Conservation (phyloP, 2,797 vertebrate species). For the Enteromius argenteus region DNA sequence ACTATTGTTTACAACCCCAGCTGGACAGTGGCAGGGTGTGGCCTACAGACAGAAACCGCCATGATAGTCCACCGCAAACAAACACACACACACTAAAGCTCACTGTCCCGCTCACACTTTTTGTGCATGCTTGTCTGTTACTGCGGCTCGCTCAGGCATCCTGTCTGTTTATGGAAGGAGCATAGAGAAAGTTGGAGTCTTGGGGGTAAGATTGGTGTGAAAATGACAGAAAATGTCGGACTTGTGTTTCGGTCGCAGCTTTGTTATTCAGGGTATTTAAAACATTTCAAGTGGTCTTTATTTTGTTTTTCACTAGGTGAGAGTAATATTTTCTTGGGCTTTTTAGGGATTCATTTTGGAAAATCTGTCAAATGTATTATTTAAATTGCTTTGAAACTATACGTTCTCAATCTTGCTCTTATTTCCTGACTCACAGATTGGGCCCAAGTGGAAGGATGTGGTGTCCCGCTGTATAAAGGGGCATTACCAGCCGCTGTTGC, state of each 20-base stretch:
- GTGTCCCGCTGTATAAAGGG: conserved; percentile 97
- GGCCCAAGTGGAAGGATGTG: conserved; percentile 97
- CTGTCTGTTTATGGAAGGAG: conserved; percentile 30
- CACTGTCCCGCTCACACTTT: conserved; percentile 59
- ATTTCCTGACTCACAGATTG: conserved; percentile 80
- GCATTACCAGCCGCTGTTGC: conserved; percentile 94
- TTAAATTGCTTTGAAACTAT: conserved; percentile 2
- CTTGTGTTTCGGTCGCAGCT: not conserved
- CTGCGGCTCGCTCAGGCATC: not conserved
- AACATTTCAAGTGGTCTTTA: not conserved
- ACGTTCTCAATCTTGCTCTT: conserved; percentile 5
- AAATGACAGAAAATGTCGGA: not conserved
- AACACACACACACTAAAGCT: conserved; percentile 31
- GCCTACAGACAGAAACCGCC: conserved; percentile 59
- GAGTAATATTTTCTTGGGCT: not conserved
- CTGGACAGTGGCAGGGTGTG: conserved; percentile 74
- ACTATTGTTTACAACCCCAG: conserved; percentile 77
- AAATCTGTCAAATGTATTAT: not conserved
- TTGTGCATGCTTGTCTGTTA: conserved; percentile 46
- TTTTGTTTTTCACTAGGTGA: not conserved
- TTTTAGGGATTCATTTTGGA: not conserved
- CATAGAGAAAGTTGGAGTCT: not conserved
- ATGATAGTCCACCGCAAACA: conserved; percentile 50
- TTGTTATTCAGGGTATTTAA: conserved; percentile 1
- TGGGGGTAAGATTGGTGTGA: conserved; percentile 52